Base-by-base conservation (phyloP, 2,888 invertebrate species). In the Dascillus cervinus region DNA sequence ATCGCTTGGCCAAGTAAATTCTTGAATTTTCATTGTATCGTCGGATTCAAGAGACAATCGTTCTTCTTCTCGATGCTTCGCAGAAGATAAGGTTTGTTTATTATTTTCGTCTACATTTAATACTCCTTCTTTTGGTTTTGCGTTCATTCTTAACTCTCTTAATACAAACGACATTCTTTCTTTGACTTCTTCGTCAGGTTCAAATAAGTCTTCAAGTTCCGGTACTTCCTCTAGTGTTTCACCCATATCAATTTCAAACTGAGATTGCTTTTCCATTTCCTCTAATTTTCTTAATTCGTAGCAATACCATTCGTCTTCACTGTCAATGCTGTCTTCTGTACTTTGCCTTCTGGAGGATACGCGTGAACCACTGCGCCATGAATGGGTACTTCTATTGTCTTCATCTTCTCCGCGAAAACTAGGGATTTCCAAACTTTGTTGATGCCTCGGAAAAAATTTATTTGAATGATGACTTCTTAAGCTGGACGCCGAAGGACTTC, bases 261-360 rank as follows among this genome's bases (percentile, higher is more conserved):
- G 76, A 2, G 79, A 77, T 43, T 81, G 82, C 41, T 82, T 72
- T 60, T 90, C 90, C 64, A 90, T 72, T 63, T 89, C 86, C 63
- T 91, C 88, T 17, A 91, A 64, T 62, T 90, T 88, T 32, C 86
- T 70, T 34, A 90, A 62, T 57, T 91, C 90, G 58, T 91, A 89
- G 50, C 87, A 86, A 53, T 89, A 91, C 82, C 90, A 91, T 60
- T 91, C 90, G 55, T 91, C 91, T 64, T 91, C 91, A 13, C 87
- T 88, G 59, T 91, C 91, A 34, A 91, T 90, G 51, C 88, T 88
- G 50, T 90, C 90, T 66, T 91, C 91, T 0, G 90, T 90, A 54
- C 89, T 89, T 65, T 91, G 90, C 28, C 90, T 72, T 44, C 90
- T 71, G 0, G 89, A 89, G 2, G 89, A 89, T 1, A 85, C 82